A percentile compares a stretch with the other conserved stretches of the same genome.
phyloP scores from a whole-genome alignment of 2,797 vertebrate genomes.

The Myotis daubentonii region DNA sequence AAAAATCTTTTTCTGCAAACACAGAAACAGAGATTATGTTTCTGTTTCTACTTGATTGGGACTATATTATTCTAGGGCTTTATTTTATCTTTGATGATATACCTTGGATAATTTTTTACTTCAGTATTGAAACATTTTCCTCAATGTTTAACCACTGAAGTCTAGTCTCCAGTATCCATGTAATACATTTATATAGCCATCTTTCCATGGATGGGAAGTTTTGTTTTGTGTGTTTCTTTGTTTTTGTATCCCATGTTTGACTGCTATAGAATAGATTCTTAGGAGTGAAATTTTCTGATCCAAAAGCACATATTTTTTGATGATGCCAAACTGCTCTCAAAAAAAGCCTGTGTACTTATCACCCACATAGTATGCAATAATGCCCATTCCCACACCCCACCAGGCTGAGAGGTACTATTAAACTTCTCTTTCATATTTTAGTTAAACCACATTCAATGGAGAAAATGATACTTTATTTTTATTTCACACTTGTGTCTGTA shows the following conservation, averaged over 20 bases:
- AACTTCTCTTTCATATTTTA: background rate
- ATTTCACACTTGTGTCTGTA: background rate
- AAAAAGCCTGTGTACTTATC: background rate
- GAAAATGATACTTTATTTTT: background rate
- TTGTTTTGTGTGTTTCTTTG: background rate
- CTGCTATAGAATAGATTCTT: background rate
- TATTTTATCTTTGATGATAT: constrained; percentile 7
- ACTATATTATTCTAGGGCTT: background rate
- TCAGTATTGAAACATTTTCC: background rate
- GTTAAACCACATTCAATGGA: background rate
- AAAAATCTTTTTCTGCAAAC: background rate
- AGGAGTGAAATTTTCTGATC: background rate
- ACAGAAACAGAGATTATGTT: background rate
- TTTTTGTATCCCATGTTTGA: background rate
- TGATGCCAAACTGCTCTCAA: background rate
- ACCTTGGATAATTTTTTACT: background rate
- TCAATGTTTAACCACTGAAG: background rate
- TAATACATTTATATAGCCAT: background rate
- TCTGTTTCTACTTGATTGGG: background rate
- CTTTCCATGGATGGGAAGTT: background rate
- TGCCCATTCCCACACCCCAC: background rate
- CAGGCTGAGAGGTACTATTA: background rate
- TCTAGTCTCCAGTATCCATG: background rate
- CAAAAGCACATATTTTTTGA: background rate
- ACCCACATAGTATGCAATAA: background rate